These are phyloP conservation scores for Hemithea aestivaria DNA, from an alignment of 2,888 invertebrate genomes.

Conservation along the genomic window DNA sequence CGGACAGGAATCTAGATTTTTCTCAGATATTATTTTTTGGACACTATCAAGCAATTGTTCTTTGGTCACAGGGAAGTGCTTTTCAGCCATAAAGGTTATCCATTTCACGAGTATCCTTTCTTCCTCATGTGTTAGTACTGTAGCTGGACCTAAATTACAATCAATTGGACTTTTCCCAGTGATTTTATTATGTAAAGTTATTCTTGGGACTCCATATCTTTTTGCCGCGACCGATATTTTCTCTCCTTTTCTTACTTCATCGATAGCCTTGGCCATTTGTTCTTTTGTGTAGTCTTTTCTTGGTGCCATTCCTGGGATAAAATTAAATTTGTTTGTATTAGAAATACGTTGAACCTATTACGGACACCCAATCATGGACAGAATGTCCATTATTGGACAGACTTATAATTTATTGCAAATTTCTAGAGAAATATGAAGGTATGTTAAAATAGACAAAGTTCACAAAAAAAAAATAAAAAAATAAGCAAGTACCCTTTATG, in stretches of 20 bases:
- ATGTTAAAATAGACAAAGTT: too few relatives aligned
- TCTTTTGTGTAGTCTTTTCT: conserved; percentile 2
- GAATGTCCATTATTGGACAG: too few relatives aligned
- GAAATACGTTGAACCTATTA: too few relatives aligned
- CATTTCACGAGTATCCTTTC: conserved; percentile 1
- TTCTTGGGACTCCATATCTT: conserved; percentile 13
- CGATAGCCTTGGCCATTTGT: conserved; percentile 2
- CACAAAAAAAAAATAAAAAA: too few relatives aligned
- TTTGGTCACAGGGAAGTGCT: conserved; percentile 2
- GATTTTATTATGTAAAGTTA: conserved; percentile 7
- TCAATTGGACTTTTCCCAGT: conserved; percentile 10
- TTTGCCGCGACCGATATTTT: conserved; percentile 8
- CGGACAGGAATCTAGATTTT: too few relatives aligned
- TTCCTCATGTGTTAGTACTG: not conserved
- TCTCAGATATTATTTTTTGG: too few relatives aligned
- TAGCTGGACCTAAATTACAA: conserved; percentile 10
- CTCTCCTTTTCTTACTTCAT: conserved; percentile 10
- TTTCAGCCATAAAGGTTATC: conserved; percentile 1
- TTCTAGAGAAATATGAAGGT: too few relatives aligned
- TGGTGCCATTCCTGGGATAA: conserved; percentile 1
- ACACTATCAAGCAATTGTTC: conserved; percentile 1
- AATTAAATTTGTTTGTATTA: not conserved
- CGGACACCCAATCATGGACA: too few relatives aligned
- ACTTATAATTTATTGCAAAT: too few relatives aligned
- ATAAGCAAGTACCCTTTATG: too few relatives aligned